Evolutionary conservation across 2,888 invertebrate genomes (phyloP).

Genomic region (Xanthia togata): DNA sequence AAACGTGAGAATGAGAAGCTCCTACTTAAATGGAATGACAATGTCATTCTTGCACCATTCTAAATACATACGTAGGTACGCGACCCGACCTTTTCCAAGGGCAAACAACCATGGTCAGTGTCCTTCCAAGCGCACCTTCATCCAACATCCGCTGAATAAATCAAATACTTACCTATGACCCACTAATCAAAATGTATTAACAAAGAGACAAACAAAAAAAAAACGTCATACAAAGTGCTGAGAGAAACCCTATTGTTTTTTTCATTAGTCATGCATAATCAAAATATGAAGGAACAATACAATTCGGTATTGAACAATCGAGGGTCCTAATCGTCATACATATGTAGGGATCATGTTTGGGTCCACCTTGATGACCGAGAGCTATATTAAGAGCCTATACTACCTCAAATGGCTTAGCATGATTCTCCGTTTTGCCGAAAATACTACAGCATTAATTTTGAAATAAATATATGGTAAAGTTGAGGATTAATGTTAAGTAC

Average conservation of each 20-base stretch:
- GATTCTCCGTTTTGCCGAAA: no score
- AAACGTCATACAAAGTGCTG: slow-evolving; percentile 56
- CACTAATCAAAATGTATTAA: slow-evolving; percentile 39
- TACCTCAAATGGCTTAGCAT: no score
- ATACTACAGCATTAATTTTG: no score
- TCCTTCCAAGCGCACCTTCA: background rate
- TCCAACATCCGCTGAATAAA: slow-evolving; percentile 31
- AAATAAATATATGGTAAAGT: no score
- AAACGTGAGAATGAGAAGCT: slow-evolving; percentile 45
- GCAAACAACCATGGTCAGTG: slow-evolving; percentile 11
- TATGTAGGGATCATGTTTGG: slow-evolving; percentile 48
- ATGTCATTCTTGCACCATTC: slow-evolving; percentile 26
- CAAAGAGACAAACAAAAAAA: slow-evolving; percentile 41
- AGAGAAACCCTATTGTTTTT: slow-evolving; percentile 61
- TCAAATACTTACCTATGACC: slow-evolving; percentile 36
- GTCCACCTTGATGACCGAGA: slow-evolving; percentile 58
- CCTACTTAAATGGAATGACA: slow-evolving; percentile 25
- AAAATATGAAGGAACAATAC: slow-evolving; percentile 64
- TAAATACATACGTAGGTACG: background rate
- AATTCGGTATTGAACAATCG: slow-evolving; percentile 59
- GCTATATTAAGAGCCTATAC: no score
- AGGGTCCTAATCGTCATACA: slow-evolving; percentile 58
- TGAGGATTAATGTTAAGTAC: no score
- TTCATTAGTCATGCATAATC: slow-evolving; percentile 66
- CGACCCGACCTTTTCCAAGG: slow-evolving; percentile 22